Base-by-base conservation (phyloP, 1,140 invertebrate genomes). In the Drosophila pruinosa region DNA sequence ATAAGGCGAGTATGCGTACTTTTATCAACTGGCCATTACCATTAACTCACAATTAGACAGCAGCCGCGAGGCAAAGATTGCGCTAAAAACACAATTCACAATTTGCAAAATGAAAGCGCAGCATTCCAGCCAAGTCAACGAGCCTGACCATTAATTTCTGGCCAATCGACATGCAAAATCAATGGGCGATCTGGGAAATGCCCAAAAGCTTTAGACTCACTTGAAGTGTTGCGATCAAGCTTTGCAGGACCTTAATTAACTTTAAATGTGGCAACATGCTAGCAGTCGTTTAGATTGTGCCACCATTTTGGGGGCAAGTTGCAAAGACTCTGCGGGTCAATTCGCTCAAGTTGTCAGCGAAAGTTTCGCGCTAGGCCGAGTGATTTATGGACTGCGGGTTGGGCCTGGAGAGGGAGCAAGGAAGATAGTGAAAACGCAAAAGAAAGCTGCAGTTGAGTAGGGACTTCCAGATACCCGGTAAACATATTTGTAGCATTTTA, bases 161-260 rank as follows among this genome's bases (percentile, higher is more conserved):
- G 36, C 2, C 24, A 75, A 83, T 83, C 80, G 38, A 63, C 67
- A 79, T 82, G 61, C 28, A 61, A 78, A 79, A 85, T 83, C 80
- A 74, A 79, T 67, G 78, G 76, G 52, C 75, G 62, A 70, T 54
- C 39, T 58, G 24, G n/a, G n/a, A 22, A 5, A 17, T 8, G 38
- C 36, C 39, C 4, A 63, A 45, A 69, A 58, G 61, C 31, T 4
- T 34, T 34, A 3, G 31, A 34, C 31, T 34, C 31, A n/a, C 0
- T 34, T 31, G 31, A n/a, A n/a, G n/a, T n/a, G n/a, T n/a, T n/a
- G n/a, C n/a, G n/a, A n/a, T n/a, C n/a, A n/a, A n/a, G n/a, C 3
- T 1, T 34, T 3, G 45, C 59, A 75, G 72, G 61, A 75, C 68
- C 69, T 64, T 75, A 75, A 75, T 75, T 75, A 75, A 75, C 61